Evolutionary conservation across 2,797 vertebrate genomes (phyloP).

Genomic region (Eulemur albifrons): DNA sequence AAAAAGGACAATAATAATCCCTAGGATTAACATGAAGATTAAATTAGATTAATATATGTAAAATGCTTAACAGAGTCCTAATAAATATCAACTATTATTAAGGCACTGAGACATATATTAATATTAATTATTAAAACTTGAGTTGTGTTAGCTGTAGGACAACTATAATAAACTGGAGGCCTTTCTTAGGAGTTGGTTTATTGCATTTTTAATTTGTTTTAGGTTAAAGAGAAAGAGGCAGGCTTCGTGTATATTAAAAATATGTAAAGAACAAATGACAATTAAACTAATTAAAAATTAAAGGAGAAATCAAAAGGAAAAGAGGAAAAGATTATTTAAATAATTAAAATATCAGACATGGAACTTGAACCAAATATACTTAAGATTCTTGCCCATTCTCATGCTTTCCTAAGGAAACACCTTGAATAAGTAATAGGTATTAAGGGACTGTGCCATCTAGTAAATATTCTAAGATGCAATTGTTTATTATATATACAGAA

Average conservation of each 20-base stretch:
- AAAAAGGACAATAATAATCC: neutral
- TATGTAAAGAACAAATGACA: neutral
- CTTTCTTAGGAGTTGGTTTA: neutral
- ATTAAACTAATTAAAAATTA: neutral
- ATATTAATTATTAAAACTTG: neutral
- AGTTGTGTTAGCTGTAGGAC: neutral
- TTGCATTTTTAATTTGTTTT: neutral
- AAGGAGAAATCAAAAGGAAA: neutral
- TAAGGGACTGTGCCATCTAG: neutral
- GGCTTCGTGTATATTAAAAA: neutral
- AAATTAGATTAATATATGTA: neutral
- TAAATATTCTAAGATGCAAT: neutral
- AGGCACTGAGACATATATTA: neutral
- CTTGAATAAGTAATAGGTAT: neutral
- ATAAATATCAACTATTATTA: neutral
- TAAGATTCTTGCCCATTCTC: neutral
- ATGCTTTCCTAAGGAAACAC: neutral
- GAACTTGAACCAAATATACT: neutral
- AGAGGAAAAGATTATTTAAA: neutral
- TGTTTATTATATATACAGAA: neutral
- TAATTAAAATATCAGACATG: neutral
- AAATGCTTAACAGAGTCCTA: neutral
- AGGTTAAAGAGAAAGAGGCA: neutral
- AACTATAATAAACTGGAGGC: neutral
- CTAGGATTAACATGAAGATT: neutral